Base-by-base conservation (phyloP, 2,888 invertebrate genomes). In the Neelides folsomi region DNA sequence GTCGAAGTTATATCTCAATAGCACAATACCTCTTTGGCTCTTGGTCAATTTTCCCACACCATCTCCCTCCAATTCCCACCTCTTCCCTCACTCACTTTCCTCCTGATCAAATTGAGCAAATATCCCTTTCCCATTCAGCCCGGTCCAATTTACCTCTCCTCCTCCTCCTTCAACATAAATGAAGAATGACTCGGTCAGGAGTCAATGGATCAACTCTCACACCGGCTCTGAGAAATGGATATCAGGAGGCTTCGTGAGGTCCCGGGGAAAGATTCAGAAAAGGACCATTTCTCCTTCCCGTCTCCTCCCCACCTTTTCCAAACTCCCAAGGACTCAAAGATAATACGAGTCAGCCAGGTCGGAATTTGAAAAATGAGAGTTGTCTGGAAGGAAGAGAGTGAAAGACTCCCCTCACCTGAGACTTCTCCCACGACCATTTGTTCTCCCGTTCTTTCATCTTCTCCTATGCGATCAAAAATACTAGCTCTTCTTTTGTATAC, bases 361-460 rank as follows among this genome's bases (percentile, higher is more conserved):
- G 27, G 27, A 27, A 5, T 27, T 56, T 59, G 59, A 59, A 59
- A 59, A 59, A 59, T 59, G 56, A 54, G 51, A 51, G 47, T 55
- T 57, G 47, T 51, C 49, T 52, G 52, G 54, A 39, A 37, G 18
- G 27, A 34, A 37, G 34, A 9, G 38, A 35, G 36, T 36, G 34
- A 27, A 39, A 48, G 36, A 45, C 44, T 54, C 51, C 45, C 43
- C 56, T 57, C 59, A 57, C 59, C 59, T 59, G 56, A 58, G 51
- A 57, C 53, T 54, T 56, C 55, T 58, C 58, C 54, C 58, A 58
- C 56, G 56, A 49, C 51, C 49, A 51, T 43, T 48, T 49, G 18
- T 44, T 44, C 52, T 37, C 45, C 39, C 20, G 39, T 27, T 44
- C 15, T 37, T 38, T 36, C 39, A 34, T 51, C 48, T 45, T 49